Conservation (phyloP, 2,113 vertebrate genomes). For the Vulpes ferrilata region DNA sequence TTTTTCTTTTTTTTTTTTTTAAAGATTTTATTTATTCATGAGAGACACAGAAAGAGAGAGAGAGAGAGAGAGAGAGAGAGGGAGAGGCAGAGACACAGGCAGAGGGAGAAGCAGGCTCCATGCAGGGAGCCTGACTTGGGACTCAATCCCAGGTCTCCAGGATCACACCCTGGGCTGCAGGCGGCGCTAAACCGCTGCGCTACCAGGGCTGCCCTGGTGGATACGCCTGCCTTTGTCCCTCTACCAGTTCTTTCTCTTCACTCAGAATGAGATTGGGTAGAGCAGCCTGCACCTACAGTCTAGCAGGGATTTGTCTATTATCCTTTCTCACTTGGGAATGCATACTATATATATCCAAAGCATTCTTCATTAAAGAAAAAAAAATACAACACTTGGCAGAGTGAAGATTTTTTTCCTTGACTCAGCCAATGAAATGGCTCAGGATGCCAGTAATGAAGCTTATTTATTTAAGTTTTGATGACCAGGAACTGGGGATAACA, state of each 20-base stretch:
- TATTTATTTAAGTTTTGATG: conserved; percentile 31
- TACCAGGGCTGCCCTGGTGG: not conserved
- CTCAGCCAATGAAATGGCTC: not conserved
- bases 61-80: too few relatives aligned
- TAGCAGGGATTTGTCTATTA: not conserved
- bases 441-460: not conserved
- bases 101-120: too few relatives aligned
- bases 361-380: not conserved
- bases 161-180: too few relatives aligned
- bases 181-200: too few relatives aligned
- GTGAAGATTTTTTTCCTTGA: not conserved
- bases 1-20: too few relatives aligned
- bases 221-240: not conserved
- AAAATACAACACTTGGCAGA: too few relatives aligned
- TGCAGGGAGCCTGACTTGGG: too few relatives aligned
- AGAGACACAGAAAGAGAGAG: too few relatives aligned
- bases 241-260: not conserved
- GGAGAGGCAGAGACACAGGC: too few relatives aligned
- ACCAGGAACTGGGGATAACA: not conserved
- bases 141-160: too few relatives aligned
- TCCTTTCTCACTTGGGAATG: not conserved
- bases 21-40: too few relatives aligned
- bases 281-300: not conserved
- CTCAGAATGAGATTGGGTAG: not conserved
- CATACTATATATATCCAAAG: not conserved